A percentile compares a stretch with the other conserved stretches of the same genome.
These are phyloP conservation scores for Athetis lepigone DNA, from an alignment of 2,888 invertebrate genomes.

Conservation along the genomic window DNA sequence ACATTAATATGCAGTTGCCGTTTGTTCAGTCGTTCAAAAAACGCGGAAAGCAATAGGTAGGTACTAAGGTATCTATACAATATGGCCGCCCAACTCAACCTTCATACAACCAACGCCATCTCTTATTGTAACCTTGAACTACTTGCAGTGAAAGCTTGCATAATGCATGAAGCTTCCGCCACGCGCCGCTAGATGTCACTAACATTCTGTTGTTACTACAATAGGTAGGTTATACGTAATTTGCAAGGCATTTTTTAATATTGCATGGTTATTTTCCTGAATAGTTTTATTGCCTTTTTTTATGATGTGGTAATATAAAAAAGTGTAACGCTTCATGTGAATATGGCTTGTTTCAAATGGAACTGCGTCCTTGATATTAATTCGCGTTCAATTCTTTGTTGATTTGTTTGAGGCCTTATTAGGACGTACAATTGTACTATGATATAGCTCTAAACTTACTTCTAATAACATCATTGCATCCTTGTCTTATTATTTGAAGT, in stretches of 20 bases:
- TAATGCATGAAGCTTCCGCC: slow-evolving; percentile 44
- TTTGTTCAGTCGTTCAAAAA: too few species aligned
- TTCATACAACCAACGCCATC: slow-evolving; percentile 49
- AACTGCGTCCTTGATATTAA: neutral
- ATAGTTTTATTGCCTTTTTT: slow-evolving; percentile 27
- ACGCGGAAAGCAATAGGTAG: neutral
- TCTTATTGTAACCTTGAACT: slow-evolving; percentile 40
- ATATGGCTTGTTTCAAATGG: neutral
- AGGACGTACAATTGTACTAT: neutral
- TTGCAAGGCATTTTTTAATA: neutral
- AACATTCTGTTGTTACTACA: neutral
- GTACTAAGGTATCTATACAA: too few species aligned
- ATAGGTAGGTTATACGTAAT: neutral
- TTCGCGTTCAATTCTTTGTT: neutral
- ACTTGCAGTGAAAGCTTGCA: slow-evolving; percentile 14
- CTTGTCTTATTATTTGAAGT: neutral
- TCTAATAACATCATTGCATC: neutral
- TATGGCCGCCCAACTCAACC: neutral
- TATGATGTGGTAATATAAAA: slow-evolving; percentile 4
- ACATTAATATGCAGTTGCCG: too few species aligned
- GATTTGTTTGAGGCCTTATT: neutral
- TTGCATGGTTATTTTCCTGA: slow-evolving; percentile 20
- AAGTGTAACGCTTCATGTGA: neutral
- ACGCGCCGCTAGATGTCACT: slow-evolving; percentile 13
- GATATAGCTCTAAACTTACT: neutral